Evolutionary conservation across 2,797 vertebrate genomes (phyloP), one percentile per base, ranked within the genome.

Genomic region (Sardinella longiceps): DNA sequence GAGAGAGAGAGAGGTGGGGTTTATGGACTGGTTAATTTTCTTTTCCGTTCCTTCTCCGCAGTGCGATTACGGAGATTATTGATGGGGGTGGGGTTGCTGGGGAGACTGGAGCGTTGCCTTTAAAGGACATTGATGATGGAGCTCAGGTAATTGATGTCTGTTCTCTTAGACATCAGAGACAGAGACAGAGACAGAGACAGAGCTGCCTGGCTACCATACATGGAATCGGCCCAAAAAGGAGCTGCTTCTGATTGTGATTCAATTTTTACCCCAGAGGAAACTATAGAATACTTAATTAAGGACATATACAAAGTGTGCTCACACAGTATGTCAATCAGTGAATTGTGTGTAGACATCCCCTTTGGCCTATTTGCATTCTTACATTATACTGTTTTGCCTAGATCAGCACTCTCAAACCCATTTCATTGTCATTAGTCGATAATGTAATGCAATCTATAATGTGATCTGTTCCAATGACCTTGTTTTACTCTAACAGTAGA

Each of bases 11-110:
- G 18, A 77, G 70, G 15, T 43, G 70, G 20, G 70, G 33, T 77
- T 77, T 43, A 77, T 77, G 70, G 37, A 7, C 70, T 77, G 37
- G 37, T 39, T 43, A 23, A 77, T 77, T 39, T 77, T 43, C 70
- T 43, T 74, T 77, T 77, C 70, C 20, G 70, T 43, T 39, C 15
- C 18, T 43, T 77, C 37, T 20, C 70, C 37, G 1, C 70, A 43
- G 33, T 43, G 12, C 18, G 70, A 39, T 77, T 33, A 1, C 15
- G 4, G 28, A 70, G 28, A 37, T 70, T 33, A 70, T 70, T 33
- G 30, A 70, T 70, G 63, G 30, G 28, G 30, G 37, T 77, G 28
- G 6, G 70, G 20, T 43, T 4, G 18, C 70, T 39, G 33, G 4
- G 18, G 14, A 33, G 60, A 74, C 66, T 37, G 3, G 14, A 74